Conservation (phyloP, 2,797 vertebrate species). For the Cryptoprocta ferox region DNA sequence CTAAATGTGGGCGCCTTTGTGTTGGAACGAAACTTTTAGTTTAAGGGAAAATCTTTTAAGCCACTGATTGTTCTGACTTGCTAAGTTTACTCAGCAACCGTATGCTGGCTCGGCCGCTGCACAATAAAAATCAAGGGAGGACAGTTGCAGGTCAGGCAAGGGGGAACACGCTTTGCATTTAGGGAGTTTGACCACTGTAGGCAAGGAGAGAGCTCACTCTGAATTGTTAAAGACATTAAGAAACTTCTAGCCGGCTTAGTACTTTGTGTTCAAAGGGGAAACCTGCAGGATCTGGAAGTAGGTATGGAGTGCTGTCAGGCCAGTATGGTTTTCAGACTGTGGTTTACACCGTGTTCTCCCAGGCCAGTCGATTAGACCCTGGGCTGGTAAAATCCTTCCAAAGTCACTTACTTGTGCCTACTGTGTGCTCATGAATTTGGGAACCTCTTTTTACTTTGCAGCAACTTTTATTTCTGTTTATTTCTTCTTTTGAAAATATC, state of each 20-base stretch:
- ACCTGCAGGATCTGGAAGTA: conserved; percentile 55
- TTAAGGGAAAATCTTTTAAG: conserved; percentile 79
- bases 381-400: conserved; percentile 50
- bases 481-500: background rate
- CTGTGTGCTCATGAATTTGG: conserved; percentile 68
- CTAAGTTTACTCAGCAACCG: conserved; percentile 77
- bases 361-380: conserved; percentile 58
- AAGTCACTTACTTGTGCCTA: conserved; percentile 73
- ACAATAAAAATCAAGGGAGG: conserved; percentile 67
- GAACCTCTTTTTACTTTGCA: conserved; percentile 53
- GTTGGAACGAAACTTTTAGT: conserved; percentile 78
- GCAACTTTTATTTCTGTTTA: conserved; percentile 66
- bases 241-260: conserved; percentile 59
- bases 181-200: conserved; percentile 58
- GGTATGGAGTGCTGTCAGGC: conserved; percentile 12
- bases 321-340: conserved; percentile 26
- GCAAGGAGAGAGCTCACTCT: conserved; percentile 48
- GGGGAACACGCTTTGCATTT: conserved; percentile 70
- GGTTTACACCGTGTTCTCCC: conserved; percentile 28
- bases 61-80: conserved; percentile 79
- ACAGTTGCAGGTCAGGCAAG: conserved; percentile 71
- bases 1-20: conserved; percentile 65
- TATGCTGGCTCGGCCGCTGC: conserved; percentile 64
- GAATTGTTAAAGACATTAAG: conserved; percentile 31
- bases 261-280: conserved; percentile 63